A percentile compares a stretch with the other conserved stretches of the same genome.
phyloP scores from a whole-genome alignment of 2,888 invertebrate genomes.

The Eupithecia inturbata region DNA sequence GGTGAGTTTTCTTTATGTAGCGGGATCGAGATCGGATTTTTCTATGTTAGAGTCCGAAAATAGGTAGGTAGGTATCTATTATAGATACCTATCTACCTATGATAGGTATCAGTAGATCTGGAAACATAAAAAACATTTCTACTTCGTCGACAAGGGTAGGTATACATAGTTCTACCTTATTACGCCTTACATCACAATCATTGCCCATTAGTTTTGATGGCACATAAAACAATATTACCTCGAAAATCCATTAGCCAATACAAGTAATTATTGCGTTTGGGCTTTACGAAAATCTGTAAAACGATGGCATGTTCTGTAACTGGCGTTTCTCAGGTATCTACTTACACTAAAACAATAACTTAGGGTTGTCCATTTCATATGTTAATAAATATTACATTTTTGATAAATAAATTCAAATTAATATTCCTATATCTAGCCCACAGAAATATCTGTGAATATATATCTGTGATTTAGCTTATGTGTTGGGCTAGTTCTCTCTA shows the following conservation, averaged over 20 bases:
- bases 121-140: too few relatives aligned
- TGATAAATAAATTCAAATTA: background rate
- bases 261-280: slow-evolving; percentile 20
- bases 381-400: background rate
- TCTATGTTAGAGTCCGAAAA: background rate
- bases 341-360: background rate
- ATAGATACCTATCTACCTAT: too few relatives aligned
- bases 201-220: slow-evolving; percentile 27
- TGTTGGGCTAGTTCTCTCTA: background rate
- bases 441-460: too few relatives aligned
- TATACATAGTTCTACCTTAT: background rate
- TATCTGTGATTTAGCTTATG: too few relatives aligned
- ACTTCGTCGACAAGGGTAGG: background rate
- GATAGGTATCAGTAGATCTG: too few relatives aligned
- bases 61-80: too few relatives aligned
- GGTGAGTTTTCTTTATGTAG: background rate
- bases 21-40: background rate
- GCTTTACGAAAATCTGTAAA: slow-evolving; percentile 33
- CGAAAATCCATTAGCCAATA: slow-evolving; percentile 39
- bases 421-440: background rate
- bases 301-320: slow-evolving; percentile 43
- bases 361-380: background rate
- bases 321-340: slow-evolving; percentile 57
- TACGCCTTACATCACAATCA: slow-evolving; percentile 25
- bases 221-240: slow-evolving; percentile 41